Percentiles rank a stretch among this genome's conserved stretches.
Evolutionary conservation across 2,797 vertebrate species (phyloP).

Genomic region (Lycodopsis pacificus): DNA sequence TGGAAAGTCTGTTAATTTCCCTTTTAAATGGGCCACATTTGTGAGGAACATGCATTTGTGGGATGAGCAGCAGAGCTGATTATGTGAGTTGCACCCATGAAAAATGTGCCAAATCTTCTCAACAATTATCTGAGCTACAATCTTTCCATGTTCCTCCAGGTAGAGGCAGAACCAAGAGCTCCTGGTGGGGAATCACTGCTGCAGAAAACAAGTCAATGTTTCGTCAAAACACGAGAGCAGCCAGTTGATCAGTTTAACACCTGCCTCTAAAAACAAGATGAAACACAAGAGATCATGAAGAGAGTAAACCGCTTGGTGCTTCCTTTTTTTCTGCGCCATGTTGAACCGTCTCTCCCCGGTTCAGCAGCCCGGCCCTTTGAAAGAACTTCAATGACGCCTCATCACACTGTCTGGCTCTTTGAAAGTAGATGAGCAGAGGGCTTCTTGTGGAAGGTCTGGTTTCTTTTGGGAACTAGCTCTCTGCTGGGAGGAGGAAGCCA

Average conservation of each 20-base stretch:
- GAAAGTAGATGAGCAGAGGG: constrained; percentile 27
- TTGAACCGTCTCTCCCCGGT: constrained; percentile 10
- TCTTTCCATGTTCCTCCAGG: neutral
- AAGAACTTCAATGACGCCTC: constrained; percentile 33
- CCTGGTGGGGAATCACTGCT: neutral
- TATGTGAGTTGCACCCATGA: too few species aligned
- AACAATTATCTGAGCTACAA: neutral
- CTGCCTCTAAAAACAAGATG: neutral
- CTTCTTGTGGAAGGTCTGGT: constrained; percentile 23
- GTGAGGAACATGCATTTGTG: too few species aligned
- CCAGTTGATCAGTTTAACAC: neutral
- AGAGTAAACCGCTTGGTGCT: neutral
- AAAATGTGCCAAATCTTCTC: too few species aligned
- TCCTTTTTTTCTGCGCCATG: neutral
- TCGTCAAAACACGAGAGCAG: neutral
- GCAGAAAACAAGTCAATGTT: neutral
- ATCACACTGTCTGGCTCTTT: constrained; percentile 43
- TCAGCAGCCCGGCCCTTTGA: neutral
- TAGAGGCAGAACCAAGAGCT: neutral
- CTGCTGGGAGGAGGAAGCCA: neutral
- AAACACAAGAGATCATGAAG: neutral
- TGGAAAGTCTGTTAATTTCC: too few species aligned
- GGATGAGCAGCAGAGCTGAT: too few species aligned
- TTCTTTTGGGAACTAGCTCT: neutral
- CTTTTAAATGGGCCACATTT: too few species aligned